phyloP scores from a whole-genome alignment of 2,888 invertebrate genomes.

The Cosmorhoe ocellata region DNA sequence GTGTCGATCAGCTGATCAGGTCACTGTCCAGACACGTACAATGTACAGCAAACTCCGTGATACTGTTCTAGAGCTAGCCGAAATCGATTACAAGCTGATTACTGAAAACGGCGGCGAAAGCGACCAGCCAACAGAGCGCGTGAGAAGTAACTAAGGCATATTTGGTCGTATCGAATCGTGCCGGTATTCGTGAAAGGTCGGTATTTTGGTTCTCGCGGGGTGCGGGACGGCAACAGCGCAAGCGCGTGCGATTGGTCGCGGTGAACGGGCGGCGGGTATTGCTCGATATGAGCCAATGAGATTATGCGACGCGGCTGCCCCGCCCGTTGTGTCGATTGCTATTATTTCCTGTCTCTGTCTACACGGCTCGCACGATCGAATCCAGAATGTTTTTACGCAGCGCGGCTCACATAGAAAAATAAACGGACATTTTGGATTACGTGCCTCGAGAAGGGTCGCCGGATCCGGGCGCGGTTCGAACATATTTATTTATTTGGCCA shows the following conservation, averaged over 20 bases:
- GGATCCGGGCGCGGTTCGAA: slow-evolving; percentile 65
- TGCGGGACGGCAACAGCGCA: slow-evolving; percentile 59
- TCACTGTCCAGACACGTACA: slow-evolving; percentile 24
- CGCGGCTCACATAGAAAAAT: slow-evolving; percentile 73
- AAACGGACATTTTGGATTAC: slow-evolving; percentile 81
- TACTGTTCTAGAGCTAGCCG: slow-evolving; percentile 30
- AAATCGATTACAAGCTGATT: slow-evolving; percentile 47
- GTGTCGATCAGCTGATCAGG: slow-evolving; percentile 37
- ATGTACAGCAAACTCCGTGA: slow-evolving; percentile 31
- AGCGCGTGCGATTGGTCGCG: slow-evolving; percentile 55
- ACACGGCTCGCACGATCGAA: slow-evolving; percentile 58
- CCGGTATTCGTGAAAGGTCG: slow-evolving; percentile 79
- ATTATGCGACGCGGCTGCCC: slow-evolving; percentile 57
- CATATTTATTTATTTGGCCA: slow-evolving; percentile 73
- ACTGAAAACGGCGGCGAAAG: slow-evolving; percentile 61
- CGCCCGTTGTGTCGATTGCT: slow-evolving; percentile 55
- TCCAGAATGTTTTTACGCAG: slow-evolving; percentile 67
- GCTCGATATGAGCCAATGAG: slow-evolving; percentile 60
- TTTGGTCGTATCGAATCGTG: slow-evolving; percentile 80
- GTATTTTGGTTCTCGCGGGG: slow-evolving; percentile 67
- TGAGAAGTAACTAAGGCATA: slow-evolving; percentile 81
- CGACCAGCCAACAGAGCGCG: slow-evolving; percentile 69
- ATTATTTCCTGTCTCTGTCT: slow-evolving; percentile 60
- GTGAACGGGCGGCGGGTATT: slow-evolving; percentile 66
- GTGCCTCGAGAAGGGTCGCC: slow-evolving; percentile 69